Evolutionary conservation across 2,113 vertebrate genomes (phyloP).

Genomic region (Apeltes quadracus): DNA sequence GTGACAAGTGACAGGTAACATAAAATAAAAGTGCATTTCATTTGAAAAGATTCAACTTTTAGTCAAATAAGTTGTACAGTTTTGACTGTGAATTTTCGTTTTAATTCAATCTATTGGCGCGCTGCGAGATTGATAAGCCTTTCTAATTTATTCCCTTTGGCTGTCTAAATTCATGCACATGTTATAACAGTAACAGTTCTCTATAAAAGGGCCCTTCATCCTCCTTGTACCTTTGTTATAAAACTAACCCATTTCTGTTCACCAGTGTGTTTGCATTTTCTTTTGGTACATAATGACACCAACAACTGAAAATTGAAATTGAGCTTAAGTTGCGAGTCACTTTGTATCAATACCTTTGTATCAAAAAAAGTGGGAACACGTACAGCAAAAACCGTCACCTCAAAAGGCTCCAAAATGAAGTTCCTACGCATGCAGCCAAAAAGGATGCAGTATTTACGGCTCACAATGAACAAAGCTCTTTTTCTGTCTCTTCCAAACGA

Average conservation of each 20-base stretch:
- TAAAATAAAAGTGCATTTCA: neutral
- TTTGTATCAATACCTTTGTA: neutral
- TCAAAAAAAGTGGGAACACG: neutral
- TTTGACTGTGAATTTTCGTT: neutral
- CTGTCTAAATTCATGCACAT: neutral
- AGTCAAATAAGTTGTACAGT: neutral
- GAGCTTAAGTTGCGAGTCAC: neutral
- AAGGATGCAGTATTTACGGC: neutral
- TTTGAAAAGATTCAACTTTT: conserved; percentile 19
- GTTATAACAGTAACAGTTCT: neutral
- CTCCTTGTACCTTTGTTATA: neutral
- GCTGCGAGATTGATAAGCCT: conserved; percentile 11
- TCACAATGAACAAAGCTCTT: neutral
- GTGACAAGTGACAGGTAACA: too few relatives aligned
- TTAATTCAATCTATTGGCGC: neutral
- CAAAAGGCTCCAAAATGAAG: neutral
- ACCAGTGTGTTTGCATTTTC: neutral
- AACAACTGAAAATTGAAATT: neutral
- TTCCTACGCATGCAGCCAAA: neutral
- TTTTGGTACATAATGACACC: neutral
- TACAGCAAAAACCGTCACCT: neutral
- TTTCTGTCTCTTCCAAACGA: neutral
- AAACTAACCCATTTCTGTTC: neutral
- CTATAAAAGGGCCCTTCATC: neutral
- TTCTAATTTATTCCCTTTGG: neutral